Evolutionary conservation across 53 echinoderm and acorn worm species (phyloP).

Genomic region (Antedon mediterranea): DNA sequence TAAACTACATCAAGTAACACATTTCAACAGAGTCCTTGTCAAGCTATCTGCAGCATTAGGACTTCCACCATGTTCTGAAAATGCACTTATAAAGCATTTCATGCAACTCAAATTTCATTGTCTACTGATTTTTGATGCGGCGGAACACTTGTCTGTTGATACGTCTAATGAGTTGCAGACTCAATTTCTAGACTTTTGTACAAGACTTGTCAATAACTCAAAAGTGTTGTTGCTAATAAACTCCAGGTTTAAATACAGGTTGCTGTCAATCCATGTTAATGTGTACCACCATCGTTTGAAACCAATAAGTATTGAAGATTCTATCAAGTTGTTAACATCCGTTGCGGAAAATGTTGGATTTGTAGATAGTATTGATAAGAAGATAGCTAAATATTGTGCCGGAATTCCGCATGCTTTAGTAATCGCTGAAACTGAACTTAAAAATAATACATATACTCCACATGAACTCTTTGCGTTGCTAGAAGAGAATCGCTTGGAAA

Average conservation of each 20-base stretch:
- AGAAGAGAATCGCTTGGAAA: not conserved
- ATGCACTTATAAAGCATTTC: not conserved
- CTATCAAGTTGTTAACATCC: slow-evolving; percentile 10
- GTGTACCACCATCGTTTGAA: slow-evolving; percentile 1
- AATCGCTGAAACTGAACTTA: slow-evolving; percentile 9
- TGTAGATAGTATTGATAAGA: not conserved
- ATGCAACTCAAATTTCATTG: not conserved
- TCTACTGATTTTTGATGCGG: not conserved
- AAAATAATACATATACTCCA: not conserved
- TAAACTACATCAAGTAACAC: not conserved
- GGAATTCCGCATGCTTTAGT: slow-evolving; percentile 23
- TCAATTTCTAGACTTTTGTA: not conserved
- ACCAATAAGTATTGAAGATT: slow-evolving; percentile 9
- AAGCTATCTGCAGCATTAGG: not conserved
- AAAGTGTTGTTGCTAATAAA: slow-evolving; percentile 13
- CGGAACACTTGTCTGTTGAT: not conserved
- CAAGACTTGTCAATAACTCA: not conserved
- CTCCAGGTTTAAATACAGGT: slow-evolving; percentile 2
- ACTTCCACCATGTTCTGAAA: not conserved
- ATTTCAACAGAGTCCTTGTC: not conserved
- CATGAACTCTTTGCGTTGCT: slow-evolving; percentile 11
- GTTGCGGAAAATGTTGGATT: slow-evolving; percentile 6
- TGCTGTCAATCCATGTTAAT: not conserved
- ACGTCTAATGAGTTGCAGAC: not conserved
- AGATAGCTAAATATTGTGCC: slow-evolving; percentile 9